Conservation (phyloP, 2,113 vertebrate genomes). For the Ochotona curzoniae region DNA sequence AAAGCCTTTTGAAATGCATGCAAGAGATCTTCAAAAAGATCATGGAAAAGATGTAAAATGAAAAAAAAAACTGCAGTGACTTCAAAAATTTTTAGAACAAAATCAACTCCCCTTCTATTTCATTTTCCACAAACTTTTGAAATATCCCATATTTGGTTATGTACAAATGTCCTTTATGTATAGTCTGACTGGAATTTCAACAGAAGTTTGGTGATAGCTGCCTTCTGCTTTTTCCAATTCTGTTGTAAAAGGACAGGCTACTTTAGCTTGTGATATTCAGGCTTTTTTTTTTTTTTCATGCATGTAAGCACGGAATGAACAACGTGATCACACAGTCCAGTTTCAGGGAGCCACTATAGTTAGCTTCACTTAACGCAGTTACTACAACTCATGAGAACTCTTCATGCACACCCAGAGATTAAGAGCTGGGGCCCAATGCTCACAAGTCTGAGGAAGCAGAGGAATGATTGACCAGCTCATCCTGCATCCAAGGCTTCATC, state of each 20-base stretch:
- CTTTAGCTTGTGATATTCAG: not conserved
- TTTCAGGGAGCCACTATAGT: conserved; percentile 32
- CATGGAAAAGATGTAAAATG: no score
- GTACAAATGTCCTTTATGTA: not conserved
- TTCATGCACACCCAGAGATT: conserved; percentile 43
- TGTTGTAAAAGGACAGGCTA: not conserved
- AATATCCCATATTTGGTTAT: no score
- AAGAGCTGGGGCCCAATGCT: conserved; percentile 32
- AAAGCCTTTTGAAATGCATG: no score
- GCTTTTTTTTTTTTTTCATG: not conserved
- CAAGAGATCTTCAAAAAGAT: no score
- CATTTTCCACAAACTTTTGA: no score
- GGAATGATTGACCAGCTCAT: conserved; percentile 36
- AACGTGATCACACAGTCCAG: conserved; percentile 21
- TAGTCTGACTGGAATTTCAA: not conserved
- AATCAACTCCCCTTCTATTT: no score
- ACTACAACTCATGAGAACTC: conserved; percentile 42
- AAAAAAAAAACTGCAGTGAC: no score
- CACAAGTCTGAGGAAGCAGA: conserved; percentile 31
- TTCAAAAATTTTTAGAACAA: no score
- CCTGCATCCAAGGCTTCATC: conserved; percentile 14
- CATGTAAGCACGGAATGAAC: conserved; percentile 56
- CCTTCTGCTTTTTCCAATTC: not conserved
- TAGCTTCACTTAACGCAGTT: conserved; percentile 54
- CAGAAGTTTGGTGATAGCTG: not conserved